Evolutionary conservation across 2,888 invertebrate species (phyloP), one percentile per base, ranked within the genome.

Genomic region (Balanococcus diminutus): DNA sequence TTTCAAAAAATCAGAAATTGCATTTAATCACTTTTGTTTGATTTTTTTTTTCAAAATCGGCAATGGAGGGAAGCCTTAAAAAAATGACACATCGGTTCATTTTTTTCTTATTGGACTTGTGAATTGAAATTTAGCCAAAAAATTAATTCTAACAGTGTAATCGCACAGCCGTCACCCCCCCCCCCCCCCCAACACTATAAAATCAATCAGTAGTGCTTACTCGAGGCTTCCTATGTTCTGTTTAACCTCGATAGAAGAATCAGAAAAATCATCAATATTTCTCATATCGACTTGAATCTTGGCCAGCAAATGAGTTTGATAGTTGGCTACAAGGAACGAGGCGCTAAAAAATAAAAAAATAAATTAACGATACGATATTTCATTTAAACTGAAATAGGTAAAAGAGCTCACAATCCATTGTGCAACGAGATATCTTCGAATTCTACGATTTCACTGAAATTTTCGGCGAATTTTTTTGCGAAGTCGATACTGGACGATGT

Each of bases 161-260:
- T n/a, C n/a, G n/a, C n/a, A n/a, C n/a, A n/a, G n/a, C n/a, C n/a
- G n/a, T n/a, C n/a, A n/a, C n/a, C n/a, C n/a, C n/a, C n/a, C n/a
- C n/a, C n/a, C n/a, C n/a, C n/a, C n/a, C n/a, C n/a, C n/a, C n/a
- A n/a, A n/a, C n/a, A n/a, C n/a, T n/a, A n/a, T n/a, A n/a, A n/a
- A n/a, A 67, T 67, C 9, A 67, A 9, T 67, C 9, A 22, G 5
- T 25, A 67, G 22, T 67, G 22, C 84, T 84, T 25, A 84, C 84
- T 84, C 84, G 0, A 61, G 39, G 4, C 31, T 61, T 67, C 84
- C 84, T 4, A 84, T 22, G 16, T 36, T 67, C n/a, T 67, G 67
- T 25, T 39, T 42, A 25, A 84, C 72, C 39, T 84, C 5, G n/a
- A 84, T 36, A 6, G 61, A 61, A 25, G 61, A 36, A n/a, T 39